Base-by-base conservation (phyloP, 2,113 vertebrate species). In the Oryzias woworae region DNA sequence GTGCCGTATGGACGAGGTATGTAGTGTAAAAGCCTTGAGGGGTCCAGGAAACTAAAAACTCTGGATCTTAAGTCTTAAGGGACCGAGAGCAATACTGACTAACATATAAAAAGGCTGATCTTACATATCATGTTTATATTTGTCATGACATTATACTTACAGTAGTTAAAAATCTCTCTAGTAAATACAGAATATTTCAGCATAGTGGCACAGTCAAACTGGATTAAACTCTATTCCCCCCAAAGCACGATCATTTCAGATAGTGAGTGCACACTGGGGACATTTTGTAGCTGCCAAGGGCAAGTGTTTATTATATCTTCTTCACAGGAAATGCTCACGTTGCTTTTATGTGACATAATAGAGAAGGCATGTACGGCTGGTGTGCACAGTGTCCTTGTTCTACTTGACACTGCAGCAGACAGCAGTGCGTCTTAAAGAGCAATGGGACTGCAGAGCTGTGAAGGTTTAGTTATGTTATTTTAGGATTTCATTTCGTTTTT, bases 361-460 rank as follows among this genome's bases (percentile, higher is more conserved):
- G 72, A 68, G 83, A 84, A n/a, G 71, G 73, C 48, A 81, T 13
- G 53, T 45, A 68, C 69, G 72, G 58, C 42, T 5, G 74, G 72
- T 75, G 42, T 75, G 72, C 36, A 70, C 76, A 69, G 73, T 26
- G 77, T 68, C 70, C 75, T 77, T 73, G 44, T 67, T 77, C 28
- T 22, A 43, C 31, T 75, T 67, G 75, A 69, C 77, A 70, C 52
- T 48, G 55, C 79, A 69, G 52, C 81, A 85, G 75, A 87, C 60
- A 66, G 54, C n/a, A 36, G 16, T 28, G 10, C 49, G 58, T 49
- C 69, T 77, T 49, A 10, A 63, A 53, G 20, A 36, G 54, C 13
- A 13, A 44, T 12, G 48, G 59, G 57, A 50, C 69, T 61, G 31
- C 52, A 62, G n/a, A 10, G 7, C 18, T 12, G 2, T 48, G 16